A percentile compares a stretch with the other conserved stretches of the same genome.
Evolutionary conservation across 2,888 invertebrate genomes (phyloP).

Genomic region (Ecdyonurus torrentis): DNA sequence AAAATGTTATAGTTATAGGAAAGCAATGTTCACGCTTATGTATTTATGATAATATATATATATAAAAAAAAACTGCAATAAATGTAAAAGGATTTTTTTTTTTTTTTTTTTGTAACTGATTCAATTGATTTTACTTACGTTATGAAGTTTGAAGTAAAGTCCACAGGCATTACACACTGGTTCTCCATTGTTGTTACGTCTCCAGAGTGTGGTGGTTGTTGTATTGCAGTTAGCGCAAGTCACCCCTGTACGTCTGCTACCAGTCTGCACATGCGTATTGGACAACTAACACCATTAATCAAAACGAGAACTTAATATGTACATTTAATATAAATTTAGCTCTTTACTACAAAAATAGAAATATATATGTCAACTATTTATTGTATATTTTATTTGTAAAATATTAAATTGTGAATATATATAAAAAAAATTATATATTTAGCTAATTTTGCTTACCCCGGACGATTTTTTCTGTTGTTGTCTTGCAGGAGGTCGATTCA

Average conservation of each 20-base stretch:
- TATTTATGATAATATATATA: too few relatives aligned
- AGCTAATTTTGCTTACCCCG: slow-evolving; percentile 17
- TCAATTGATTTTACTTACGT: slow-evolving; percentile 47
- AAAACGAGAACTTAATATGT: neutral
- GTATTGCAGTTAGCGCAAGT: slow-evolving; percentile 22
- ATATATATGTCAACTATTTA: neutral
- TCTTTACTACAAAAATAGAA: neutral
- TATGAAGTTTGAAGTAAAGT: slow-evolving; percentile 71
- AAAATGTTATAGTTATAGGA: too few relatives aligned
- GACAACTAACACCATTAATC: too few relatives aligned
- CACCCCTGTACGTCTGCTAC: slow-evolving; percentile 36
- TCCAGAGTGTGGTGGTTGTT: slow-evolving; percentile 38
- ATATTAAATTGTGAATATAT: neutral
- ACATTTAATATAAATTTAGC: neutral
- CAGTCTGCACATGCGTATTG: too few relatives aligned
- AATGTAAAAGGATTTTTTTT: too few relatives aligned
- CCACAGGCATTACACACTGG: slow-evolving; percentile 54
- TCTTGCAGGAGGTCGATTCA: slow-evolving; percentile 60
- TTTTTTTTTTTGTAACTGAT: too few relatives aligned
- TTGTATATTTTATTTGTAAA: neutral
- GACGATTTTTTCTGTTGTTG: slow-evolving; percentile 37
- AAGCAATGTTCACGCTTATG: too few relatives aligned
- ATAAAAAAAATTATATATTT: neutral
- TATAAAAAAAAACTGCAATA: too few relatives aligned
- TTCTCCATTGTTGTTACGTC: slow-evolving; percentile 41